These are phyloP conservation scores for Cichlasoma orientale DNA, from an alignment of 2,797 vertebrate genomes.

Conservation along the genomic window DNA sequence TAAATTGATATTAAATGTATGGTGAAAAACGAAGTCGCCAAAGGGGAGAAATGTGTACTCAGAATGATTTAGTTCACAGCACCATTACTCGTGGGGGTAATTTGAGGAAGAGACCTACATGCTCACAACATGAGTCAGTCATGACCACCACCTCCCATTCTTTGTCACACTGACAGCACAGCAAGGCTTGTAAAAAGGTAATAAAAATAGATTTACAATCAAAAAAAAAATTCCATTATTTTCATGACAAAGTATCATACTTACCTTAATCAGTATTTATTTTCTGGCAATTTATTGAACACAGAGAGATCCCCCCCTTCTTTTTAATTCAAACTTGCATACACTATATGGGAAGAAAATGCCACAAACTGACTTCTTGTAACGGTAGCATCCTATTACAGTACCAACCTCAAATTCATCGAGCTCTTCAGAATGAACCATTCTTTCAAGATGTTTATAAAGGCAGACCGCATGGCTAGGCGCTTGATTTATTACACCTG, in stretches of 20 bases:
- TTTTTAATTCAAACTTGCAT: too few species aligned
- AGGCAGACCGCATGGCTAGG: neutral
- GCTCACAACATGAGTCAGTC: neutral
- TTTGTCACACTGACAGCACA: neutral
- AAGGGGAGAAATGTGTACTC: too few species aligned
- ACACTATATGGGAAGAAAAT: too few species aligned
- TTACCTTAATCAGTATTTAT: too few species aligned
- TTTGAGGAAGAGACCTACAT: neutral
- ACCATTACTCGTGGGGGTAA: too few species aligned
- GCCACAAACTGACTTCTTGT: neutral
- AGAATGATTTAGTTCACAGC: too few species aligned
- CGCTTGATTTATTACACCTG: neutral
- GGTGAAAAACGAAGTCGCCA: too few species aligned
- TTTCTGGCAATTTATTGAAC: too few species aligned
- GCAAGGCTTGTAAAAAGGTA: neutral
- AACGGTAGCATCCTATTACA: neutral
- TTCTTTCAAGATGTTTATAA: neutral
- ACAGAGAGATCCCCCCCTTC: too few species aligned
- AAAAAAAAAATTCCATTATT: neutral
- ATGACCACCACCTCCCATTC: neutral
- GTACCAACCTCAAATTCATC: neutral
- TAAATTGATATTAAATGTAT: too few species aligned
- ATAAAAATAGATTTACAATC: neutral
- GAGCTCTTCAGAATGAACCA: neutral
- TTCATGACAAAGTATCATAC: neutral